These are phyloP conservation scores for Xiphorhynchus erythropygius DNA, from an alignment of 2,797 vertebrate genomes.

Conservation along the genomic window DNA sequence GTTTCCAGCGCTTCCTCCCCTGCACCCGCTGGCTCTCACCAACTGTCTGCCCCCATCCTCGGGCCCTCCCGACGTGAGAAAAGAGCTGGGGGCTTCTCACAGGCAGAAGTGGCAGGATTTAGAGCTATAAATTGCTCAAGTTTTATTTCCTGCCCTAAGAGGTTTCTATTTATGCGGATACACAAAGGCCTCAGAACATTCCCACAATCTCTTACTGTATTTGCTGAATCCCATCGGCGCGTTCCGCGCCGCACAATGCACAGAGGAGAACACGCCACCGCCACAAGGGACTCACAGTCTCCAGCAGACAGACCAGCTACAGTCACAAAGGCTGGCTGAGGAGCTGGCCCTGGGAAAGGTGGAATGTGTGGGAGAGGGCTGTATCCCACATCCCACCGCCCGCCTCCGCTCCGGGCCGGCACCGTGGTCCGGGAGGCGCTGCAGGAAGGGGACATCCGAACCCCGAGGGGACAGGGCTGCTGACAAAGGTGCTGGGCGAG, in stretches of 20 bases:
- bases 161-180: conserved; percentile 66
- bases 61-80: conserved; percentile 47
- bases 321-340: conserved; percentile 61
- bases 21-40: conserved; percentile 1
- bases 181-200: conserved; percentile 70
- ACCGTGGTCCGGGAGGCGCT: background rate
- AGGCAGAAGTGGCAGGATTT: conserved; percentile 62
- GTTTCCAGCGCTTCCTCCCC: background rate
- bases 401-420: background rate
- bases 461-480: background rate
- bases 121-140: conserved; percentile 60
- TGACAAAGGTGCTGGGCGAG: background rate
- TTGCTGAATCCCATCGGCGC: conserved; percentile 53
- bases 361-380: conserved; percentile 30
- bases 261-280: conserved; percentile 57
- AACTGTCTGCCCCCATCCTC: background rate
- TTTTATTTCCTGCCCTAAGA: conserved; percentile 71
- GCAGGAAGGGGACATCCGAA: background rate
- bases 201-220: conserved; percentile 69
- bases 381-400: background rate
- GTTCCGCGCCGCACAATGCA: conserved; percentile 38
- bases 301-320: conserved; percentile 48
- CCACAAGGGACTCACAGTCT: conserved; percentile 68
- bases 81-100: conserved; percentile 50
- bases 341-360: conserved; percentile 64